Conservation (phyloP, 2,888 invertebrate genomes). For the Ceramica pisi region DNA sequence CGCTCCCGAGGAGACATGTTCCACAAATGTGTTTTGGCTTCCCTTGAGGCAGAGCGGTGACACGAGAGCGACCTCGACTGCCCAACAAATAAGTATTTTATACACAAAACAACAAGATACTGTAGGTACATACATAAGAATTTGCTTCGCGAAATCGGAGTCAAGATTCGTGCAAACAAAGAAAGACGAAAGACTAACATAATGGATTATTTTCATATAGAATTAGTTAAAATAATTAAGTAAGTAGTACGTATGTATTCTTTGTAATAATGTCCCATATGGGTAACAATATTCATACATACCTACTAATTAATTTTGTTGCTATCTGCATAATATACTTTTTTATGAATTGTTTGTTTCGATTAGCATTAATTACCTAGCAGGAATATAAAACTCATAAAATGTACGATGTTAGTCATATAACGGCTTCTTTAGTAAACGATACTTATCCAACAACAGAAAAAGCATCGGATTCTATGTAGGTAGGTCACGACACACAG, state of each 20-base stretch:
- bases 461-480: background rate
- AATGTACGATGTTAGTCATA: background rate
- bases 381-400: background rate
- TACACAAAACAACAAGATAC: constrained; percentile 36
- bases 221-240: constrained; percentile 14
- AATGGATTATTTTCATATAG: constrained; percentile 8
- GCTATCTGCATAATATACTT: background rate
- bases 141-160: constrained; percentile 22
- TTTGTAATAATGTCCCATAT: background rate
- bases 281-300: constrained; percentile 23
- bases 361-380: constrained; percentile 19
- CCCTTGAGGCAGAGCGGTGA: constrained; percentile 66
- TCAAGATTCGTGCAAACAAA: constrained; percentile 4
- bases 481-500: background rate
- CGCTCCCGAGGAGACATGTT: constrained; percentile 61
- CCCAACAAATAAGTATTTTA: constrained; percentile 56
- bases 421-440: background rate
- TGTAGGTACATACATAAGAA: background rate
- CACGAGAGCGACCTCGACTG: constrained; percentile 61
- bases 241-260: no score
- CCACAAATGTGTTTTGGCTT: constrained; percentile 70
- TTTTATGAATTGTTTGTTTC: constrained; percentile 10
- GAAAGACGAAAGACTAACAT: constrained; percentile 1
- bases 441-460: background rate
- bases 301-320: constrained; percentile 26